Percentiles rank a stretch among this genome's conserved stretches.
Evolutionary conservation across 1,140 invertebrate species (phyloP).

Genomic region (Periplaneta americana): DNA sequence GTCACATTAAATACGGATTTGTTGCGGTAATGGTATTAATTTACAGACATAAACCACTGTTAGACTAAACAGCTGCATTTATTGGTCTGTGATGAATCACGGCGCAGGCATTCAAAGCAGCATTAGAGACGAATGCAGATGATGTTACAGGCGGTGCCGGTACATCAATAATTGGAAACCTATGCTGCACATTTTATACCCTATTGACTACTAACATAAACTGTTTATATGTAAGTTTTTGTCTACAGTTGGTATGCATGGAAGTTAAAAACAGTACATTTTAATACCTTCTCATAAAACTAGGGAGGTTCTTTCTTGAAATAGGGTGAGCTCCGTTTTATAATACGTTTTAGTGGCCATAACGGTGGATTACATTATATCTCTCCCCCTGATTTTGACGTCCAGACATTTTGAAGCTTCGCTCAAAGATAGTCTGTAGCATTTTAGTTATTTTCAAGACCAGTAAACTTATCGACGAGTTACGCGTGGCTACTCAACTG

Average conservation of each 20-base stretch:
- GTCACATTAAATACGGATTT: too few species aligned
- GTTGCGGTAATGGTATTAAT: too few species aligned
- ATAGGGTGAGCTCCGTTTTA: background rate
- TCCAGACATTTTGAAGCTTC: background rate
- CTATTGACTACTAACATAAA: background rate
- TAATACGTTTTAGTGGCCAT: background rate
- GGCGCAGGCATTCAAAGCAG: too few species aligned
- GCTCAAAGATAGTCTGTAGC: background rate
- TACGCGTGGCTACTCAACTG: background rate
- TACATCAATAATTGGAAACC: background rate
- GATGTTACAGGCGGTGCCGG: background rate
- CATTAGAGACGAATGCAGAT: background rate
- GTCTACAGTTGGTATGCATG: background rate
- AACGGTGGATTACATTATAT: background rate
- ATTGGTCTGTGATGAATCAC: too few species aligned
- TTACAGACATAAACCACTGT: too few species aligned
- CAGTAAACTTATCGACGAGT: background rate
- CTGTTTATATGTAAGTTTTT: background rate
- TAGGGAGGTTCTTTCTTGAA: background rate
- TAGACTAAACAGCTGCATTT: too few species aligned
- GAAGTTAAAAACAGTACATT: background rate
- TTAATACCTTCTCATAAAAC: background rate
- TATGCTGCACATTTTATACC: background rate
- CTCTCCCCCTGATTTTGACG: background rate
- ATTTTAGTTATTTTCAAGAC: background rate